Evolutionary conservation across 2,888 invertebrate genomes (phyloP).

Genomic region (Lycia hirtaria): DNA sequence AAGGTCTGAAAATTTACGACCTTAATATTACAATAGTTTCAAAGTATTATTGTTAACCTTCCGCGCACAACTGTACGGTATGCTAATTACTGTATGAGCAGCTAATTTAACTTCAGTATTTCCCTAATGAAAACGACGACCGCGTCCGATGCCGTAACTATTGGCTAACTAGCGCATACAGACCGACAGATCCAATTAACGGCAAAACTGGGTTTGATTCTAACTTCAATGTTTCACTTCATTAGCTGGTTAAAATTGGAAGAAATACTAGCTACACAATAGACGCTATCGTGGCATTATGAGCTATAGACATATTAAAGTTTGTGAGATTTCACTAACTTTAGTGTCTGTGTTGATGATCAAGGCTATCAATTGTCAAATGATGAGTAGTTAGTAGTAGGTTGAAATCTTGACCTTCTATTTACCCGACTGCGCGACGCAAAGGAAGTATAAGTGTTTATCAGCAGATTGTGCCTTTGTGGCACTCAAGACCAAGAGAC

Average conservation of each 20-base stretch:
- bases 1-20: background rate
- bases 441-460: too few species aligned
- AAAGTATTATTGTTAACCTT: background rate
- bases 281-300: too few species aligned
- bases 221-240: constrained; percentile 13
- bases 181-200: constrained; percentile 34
- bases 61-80: constrained; percentile 18
- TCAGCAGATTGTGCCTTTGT: too few species aligned
- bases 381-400: too few species aligned
- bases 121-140: constrained; percentile 50
- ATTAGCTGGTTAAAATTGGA: background rate
- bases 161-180: constrained; percentile 35
- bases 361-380: too few species aligned
- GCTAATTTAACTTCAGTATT: constrained; percentile 54
- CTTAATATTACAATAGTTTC: background rate
- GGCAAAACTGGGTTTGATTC: constrained; percentile 33
- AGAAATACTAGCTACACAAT: background rate
- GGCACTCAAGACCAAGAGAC: too few species aligned
- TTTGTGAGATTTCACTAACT: too few species aligned
- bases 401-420: too few species aligned
- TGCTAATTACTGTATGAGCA: constrained; percentile 36
- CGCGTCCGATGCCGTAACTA: constrained; percentile 35
- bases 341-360: too few species aligned
- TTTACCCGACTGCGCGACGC: too few species aligned
- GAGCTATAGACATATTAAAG: too few species aligned